Evolutionary conservation across 2,797 vertebrate species (phyloP).

Genomic region (Galagoides demidoff): DNA sequence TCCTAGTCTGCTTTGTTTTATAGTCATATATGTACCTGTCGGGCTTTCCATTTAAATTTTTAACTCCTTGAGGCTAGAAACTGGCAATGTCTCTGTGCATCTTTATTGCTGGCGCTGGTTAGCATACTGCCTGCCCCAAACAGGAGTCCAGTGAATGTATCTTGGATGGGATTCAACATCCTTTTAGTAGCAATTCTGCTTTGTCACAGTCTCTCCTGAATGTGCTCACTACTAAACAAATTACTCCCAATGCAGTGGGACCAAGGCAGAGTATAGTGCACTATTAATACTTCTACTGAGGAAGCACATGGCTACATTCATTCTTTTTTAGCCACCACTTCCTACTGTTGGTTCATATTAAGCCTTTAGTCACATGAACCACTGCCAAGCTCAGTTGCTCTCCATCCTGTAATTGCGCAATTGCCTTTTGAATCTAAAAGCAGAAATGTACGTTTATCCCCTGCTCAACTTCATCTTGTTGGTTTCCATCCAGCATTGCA

Average conservation of each 20-base stretch:
- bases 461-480: constrained; percentile 42
- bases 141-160: constrained; percentile 20
- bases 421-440: constrained; percentile 64
- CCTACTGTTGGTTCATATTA: constrained; percentile 61
- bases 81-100: constrained; percentile 18
- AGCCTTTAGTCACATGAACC: constrained; percentile 59
- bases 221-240: neutral
- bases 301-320: constrained; percentile 30
- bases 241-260: neutral
- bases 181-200: constrained; percentile 27
- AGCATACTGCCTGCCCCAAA: neutral
- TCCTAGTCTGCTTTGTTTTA: neutral
- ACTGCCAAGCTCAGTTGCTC: constrained; percentile 56
- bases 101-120: neutral
- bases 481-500: constrained; percentile 57
- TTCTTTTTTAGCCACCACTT: constrained; percentile 42
- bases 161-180: constrained; percentile 48
- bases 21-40: neutral
- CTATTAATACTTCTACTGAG: constrained; percentile 47
- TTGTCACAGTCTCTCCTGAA: constrained; percentile 50
- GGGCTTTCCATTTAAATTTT: neutral
- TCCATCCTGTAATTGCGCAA: constrained; percentile 58
- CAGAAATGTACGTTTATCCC: constrained; percentile 49
- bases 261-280: constrained; percentile 5
- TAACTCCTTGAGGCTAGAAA: constrained; percentile 18